These are phyloP conservation scores for Thamnaconus septentrionalis DNA, from an alignment of 2,113 vertebrate genomes.

Conservation along the genomic window DNA sequence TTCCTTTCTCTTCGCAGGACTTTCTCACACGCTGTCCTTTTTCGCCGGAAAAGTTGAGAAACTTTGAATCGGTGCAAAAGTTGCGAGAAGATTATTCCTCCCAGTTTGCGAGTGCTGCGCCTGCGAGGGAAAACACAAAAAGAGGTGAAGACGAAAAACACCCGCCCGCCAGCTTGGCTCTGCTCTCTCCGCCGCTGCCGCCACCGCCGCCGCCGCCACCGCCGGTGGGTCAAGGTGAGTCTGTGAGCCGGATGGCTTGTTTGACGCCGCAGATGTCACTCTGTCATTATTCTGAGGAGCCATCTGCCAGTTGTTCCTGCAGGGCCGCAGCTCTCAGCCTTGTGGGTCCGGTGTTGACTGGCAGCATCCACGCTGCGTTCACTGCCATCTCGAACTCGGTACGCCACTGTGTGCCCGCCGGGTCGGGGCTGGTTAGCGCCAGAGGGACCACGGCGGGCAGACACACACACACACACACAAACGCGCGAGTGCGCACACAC, in stretches of 20 bases:
- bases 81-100: too few species aligned
- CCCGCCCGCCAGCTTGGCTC: too few species aligned
- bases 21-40: slow-evolving; percentile 51
- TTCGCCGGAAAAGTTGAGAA: slow-evolving; percentile 32
- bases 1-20: not conserved
- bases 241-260: slow-evolving; percentile 66
- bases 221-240: slow-evolving; percentile 60
- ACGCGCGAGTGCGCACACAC: too few species aligned
- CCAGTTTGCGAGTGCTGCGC: too few species aligned
- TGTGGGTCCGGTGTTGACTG: slow-evolving; percentile 49
- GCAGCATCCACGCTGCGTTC: slow-evolving; percentile 51
- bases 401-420: slow-evolving; percentile 43
- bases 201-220: slow-evolving; percentile 25
- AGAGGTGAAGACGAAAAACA: too few species aligned
- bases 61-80: slow-evolving; percentile 3
- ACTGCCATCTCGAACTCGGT: slow-evolving; percentile 40
- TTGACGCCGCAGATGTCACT: slow-evolving; percentile 71
- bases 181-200: too few species aligned
- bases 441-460: slow-evolving; percentile 39
- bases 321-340: slow-evolving; percentile 60
- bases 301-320: slow-evolving; percentile 69
- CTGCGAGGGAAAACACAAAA: too few species aligned
- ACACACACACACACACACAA: slow-evolving; percentile 9
- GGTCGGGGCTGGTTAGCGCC: slow-evolving; percentile 36
- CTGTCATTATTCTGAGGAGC: slow-evolving; percentile 64